Conservation (phyloP, 2,113 vertebrate genomes). For the Calypte anna region DNA sequence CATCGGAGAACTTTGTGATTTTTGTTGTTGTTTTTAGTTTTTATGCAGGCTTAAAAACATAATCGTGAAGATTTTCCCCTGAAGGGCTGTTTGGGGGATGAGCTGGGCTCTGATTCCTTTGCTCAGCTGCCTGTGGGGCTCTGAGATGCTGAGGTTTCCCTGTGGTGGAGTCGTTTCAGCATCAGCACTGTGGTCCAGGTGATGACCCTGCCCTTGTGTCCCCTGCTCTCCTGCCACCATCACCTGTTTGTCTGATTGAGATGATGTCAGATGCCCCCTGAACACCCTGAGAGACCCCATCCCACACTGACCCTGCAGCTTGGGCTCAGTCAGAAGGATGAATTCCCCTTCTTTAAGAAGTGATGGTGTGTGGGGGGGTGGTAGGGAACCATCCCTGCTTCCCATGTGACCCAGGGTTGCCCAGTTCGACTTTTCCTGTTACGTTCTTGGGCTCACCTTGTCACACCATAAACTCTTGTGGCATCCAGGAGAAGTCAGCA, state of each 20-base stretch:
- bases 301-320: neutral
- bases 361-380: rapidly evolving
- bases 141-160: neutral
- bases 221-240: rapidly evolving
- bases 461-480: neutral
- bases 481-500: neutral
- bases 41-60: neutral
- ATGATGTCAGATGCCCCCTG: rapidly evolving
- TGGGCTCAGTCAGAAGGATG: neutral
- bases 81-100: neutral
- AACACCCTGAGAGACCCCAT: rapidly evolving
- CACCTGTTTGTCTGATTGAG: neutral
- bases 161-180: neutral
- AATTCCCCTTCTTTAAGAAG: neutral
- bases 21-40: neutral
- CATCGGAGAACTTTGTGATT: neutral
- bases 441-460: neutral
- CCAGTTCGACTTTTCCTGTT: neutral
- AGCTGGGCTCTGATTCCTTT: neutral
- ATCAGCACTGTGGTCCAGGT: neutral
- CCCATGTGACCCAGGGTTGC: neutral
- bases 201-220: neutral
- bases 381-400: rapidly evolving
- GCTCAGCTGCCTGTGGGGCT: neutral
- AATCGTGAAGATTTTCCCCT: neutral